phyloP scores from a whole-genome alignment of 2,797 vertebrate genomes.

The Helarctos malayanus region DNA sequence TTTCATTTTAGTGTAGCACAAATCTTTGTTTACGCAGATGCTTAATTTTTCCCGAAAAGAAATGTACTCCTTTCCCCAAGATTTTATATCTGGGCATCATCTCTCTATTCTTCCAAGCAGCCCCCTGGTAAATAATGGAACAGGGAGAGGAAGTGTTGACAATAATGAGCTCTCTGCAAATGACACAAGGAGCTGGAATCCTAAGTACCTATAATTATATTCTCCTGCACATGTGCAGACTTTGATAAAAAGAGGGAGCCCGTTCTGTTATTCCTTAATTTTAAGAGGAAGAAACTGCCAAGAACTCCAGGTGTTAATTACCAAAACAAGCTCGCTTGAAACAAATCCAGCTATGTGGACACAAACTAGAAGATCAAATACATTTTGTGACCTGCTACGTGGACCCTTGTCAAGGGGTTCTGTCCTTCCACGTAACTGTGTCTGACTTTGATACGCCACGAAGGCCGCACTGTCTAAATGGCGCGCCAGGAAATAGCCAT shows the following conservation, averaged over 20 bases:
- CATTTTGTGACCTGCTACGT: not conserved
- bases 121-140: not conserved
- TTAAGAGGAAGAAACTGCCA: constrained; percentile 5
- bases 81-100: not conserved
- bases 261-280: constrained; percentile 34
- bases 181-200: not conserved
- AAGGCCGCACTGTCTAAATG: constrained; percentile 40
- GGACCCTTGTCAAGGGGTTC: constrained; percentile 40
- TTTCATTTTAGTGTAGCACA: not conserved
- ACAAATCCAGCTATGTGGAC: not conserved
- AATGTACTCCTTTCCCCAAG: not conserved
- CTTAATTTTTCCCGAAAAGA: not conserved
- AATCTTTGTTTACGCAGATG: constrained; percentile 21
- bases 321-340: not conserved
- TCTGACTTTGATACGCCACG: constrained; percentile 58
- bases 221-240: not conserved
- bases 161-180: not conserved
- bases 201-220: not conserved
- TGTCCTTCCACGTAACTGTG: constrained; percentile 53
- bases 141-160: not conserved
- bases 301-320: not conserved
- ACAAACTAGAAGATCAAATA: not conserved
- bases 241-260: not conserved
- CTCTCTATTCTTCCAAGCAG: not conserved
- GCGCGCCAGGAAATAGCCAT: not conserved